These are phyloP conservation scores for Caenorhabditis sulstoni DNA, from an alignment of 2,888 invertebrate species.

Conservation along the genomic window DNA sequence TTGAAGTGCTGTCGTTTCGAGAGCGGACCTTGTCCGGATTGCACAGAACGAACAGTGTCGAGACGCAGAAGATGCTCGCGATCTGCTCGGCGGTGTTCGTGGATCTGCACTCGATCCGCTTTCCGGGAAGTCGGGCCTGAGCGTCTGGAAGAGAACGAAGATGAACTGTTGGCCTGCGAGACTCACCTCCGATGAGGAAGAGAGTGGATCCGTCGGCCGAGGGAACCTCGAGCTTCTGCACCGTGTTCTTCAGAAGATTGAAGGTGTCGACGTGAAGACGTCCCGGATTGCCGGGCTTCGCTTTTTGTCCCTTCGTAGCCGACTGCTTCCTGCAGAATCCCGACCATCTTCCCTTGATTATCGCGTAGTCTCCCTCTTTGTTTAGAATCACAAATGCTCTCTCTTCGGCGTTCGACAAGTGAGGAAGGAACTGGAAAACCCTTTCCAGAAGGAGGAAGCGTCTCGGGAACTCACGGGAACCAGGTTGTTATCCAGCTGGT, in stretches of 20 bases:
- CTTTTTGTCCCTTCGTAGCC: conserved; percentile 68
- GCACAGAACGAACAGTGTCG: conserved; percentile 83
- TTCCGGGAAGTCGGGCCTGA: conserved; percentile 79
- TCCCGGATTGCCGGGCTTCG: conserved; percentile 77
- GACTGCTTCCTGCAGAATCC: conserved; percentile 80
- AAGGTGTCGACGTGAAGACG: conserved; percentile 78
- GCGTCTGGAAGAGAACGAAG: conserved; percentile 74
- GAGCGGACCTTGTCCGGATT: conserved; percentile 81
- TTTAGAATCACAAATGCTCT: conserved; percentile 82
- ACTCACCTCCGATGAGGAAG: conserved; percentile 79
- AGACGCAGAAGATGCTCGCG: conserved; percentile 82
- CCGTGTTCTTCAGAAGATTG: conserved; percentile 80
- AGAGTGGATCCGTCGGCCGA: conserved; percentile 77
- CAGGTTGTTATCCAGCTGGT: conserved; percentile 79
- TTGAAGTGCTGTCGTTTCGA: conserved; percentile 72
- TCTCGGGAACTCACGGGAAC: conserved; percentile 60
- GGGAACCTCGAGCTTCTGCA: conserved; percentile 80
- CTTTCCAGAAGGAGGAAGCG: conserved; percentile 40
- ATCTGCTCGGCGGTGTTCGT: conserved; percentile 82
- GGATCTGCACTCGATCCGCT: conserved; percentile 79
- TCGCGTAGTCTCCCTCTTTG: conserved; percentile 82
- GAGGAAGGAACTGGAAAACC: conserved; percentile 80
- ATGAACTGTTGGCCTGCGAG: neutral
- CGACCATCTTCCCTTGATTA: conserved; percentile 82
- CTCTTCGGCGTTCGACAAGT: conserved; percentile 81